phyloP scores from a whole-genome alignment of 2,797 vertebrate genomes.

The Emydoidea blandingii region DNA sequence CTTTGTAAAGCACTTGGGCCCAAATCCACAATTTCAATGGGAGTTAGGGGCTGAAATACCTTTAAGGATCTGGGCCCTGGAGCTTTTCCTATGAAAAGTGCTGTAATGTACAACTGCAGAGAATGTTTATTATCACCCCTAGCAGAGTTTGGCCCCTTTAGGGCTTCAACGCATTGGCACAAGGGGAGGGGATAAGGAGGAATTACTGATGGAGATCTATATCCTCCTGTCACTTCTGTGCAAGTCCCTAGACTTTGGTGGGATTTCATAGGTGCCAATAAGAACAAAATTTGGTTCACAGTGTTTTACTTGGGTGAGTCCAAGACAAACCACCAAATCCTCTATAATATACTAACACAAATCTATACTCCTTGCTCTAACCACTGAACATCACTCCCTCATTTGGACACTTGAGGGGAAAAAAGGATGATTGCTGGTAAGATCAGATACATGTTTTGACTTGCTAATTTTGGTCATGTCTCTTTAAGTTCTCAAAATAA shows the following conservation, averaged over 20 bases:
- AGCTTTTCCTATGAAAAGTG: neutral
- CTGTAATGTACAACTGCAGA: too few relatives aligned
- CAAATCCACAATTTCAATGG: neutral
- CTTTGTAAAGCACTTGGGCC: neutral
- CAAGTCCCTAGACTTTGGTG: neutral
- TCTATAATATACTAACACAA: neutral
- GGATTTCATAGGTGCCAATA: neutral
- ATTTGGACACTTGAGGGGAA: neutral
- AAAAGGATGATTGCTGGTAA: neutral
- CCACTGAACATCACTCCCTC: neutral
- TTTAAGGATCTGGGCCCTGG: neutral
- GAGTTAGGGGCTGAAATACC: neutral
- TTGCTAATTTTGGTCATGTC: fast-evolving
- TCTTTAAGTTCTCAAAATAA: neutral
- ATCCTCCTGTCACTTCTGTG: neutral
- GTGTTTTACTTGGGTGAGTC: fast-evolving
- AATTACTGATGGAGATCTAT: neutral
- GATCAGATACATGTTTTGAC: neutral
- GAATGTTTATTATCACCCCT: neutral
- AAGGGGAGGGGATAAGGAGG: neutral
- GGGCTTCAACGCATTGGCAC: neutral
- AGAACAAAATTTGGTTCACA: neutral
- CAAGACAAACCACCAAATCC: neutral
- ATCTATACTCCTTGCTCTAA: neutral
- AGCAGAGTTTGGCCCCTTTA: neutral